A percentile compares a stretch with the other conserved stretches of the same genome.
Evolutionary conservation across 2,113 vertebrate genomes (phyloP).

Genomic region (Neotragus pygmaeus): DNA sequence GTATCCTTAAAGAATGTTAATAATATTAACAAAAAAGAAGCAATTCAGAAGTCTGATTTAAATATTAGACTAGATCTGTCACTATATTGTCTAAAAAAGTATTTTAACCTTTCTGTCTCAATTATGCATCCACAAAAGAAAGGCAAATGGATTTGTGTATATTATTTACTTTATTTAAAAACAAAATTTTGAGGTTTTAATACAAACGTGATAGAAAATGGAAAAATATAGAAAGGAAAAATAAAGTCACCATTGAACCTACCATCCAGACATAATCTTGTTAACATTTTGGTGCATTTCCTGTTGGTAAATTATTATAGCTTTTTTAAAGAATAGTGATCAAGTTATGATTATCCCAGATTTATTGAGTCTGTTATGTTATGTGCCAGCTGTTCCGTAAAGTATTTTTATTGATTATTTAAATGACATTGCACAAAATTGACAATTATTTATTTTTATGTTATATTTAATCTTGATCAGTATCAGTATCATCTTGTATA

Average conservation of each 20-base stretch:
- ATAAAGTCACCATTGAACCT: background rate
- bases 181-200: background rate
- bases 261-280: background rate
- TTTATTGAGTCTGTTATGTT: constrained; percentile 42
- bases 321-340: constrained; percentile 32
- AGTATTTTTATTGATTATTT: constrained; percentile 62
- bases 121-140: background rate
- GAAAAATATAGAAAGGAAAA: background rate
- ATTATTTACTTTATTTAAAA: constrained; percentile 5
- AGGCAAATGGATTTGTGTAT: background rate
- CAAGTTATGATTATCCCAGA: constrained; percentile 25
- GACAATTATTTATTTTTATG: constrained; percentile 34
- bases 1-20: constrained; percentile 28
- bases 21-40: background rate
- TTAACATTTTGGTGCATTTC: constrained; percentile 20
- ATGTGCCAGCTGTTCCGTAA: constrained; percentile 9
- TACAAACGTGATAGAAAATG: constrained; percentile 17
- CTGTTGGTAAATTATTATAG: constrained; percentile 30
- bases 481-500: constrained; percentile 35
- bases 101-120: background rate
- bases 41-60: background rate
- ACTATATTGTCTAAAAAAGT: background rate
- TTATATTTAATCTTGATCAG: constrained; percentile 42
- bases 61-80: background rate
- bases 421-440: constrained; percentile 39